Conservation (phyloP, 2,888 invertebrate genomes). For the Eristalis pertinax region DNA sequence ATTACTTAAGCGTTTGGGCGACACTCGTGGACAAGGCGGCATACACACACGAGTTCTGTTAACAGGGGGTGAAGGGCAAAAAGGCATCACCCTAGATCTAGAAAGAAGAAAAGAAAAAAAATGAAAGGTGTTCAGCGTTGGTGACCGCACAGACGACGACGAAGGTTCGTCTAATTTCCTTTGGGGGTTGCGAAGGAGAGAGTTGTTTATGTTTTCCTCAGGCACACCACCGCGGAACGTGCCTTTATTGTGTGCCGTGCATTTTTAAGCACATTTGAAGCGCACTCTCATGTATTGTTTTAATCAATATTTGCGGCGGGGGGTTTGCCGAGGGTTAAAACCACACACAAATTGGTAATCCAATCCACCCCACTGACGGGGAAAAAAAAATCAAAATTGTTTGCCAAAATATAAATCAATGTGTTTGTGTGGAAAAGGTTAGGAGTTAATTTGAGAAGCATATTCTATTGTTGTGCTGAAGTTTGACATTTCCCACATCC, state of each 20-base stretch:
- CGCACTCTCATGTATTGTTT: slow-evolving; percentile 39
- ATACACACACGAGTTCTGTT: slow-evolving; percentile 24
- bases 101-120: neutral
- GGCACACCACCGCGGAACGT: slow-evolving; percentile 38
- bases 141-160: slow-evolving; percentile 1
- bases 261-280: slow-evolving; percentile 54
- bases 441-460: slow-evolving; percentile 19
- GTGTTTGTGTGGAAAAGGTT: slow-evolving; percentile 3
- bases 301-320: slow-evolving; percentile 51
- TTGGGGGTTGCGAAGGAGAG: slow-evolving; percentile 28
- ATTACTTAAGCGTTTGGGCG: slow-evolving; percentile 70
- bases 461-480: slow-evolving; percentile 12
- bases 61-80: slow-evolving; percentile 26
- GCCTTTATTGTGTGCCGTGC: slow-evolving; percentile 34
- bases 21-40: slow-evolving; percentile 52
- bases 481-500: slow-evolving; percentile 6
- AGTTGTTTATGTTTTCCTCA: slow-evolving; percentile 47
- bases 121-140: neutral
- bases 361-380: slow-evolving; percentile 4
- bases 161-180: slow-evolving; percentile 46
- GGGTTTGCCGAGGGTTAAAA: slow-evolving; percentile 1
- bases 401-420: slow-evolving; percentile 40
- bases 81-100: neutral
- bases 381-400: slow-evolving; percentile 42
- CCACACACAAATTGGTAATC: slow-evolving; percentile 24